Base-by-base conservation (phyloP, 2,888 invertebrate species). In the Papilio gigon region DNA sequence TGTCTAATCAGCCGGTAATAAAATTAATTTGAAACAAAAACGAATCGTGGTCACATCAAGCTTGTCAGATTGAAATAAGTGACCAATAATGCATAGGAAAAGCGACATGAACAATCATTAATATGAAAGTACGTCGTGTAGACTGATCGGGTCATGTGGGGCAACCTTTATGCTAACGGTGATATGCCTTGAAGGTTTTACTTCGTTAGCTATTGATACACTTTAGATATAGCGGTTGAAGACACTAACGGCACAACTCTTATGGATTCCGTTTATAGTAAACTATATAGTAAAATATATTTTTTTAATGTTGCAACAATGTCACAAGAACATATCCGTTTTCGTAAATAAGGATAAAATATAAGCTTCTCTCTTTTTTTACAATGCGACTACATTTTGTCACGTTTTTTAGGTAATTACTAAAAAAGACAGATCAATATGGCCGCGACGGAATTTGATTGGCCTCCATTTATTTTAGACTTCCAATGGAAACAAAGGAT, bases 141-240 rank as follows among this genome's bases (percentile, higher is more conserved):
- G 69, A 65, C 59, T 69, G 71, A 73, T 65, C 71, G 59, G 74
- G 74, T 75, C 74, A 72, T 67, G 76, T 75, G 75, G 74, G 77
- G 76, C 75, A 75, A 75, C 76, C 73, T 78, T 75, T 71, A 72
- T 71, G 72, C 71, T 82, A 84, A 84, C 84, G 83, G 85, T 77
- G 82, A 74, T 56, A 63, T 66, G 69, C 73, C 73, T 71, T 72
- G 71, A 72, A 77, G 76, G 78, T 80, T 79, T 80, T 79, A 77
- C 79, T 74, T 72, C 71, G 73, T 74, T 72, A 75, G 68, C 70
- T 67, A 75, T 73, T 71, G 73, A 71, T 67, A 70, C 71, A 72
- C 68, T 73, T 71, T 37, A 66, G 22, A 37, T n/a, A 37, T 25
- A 44, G 59, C 60, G 59, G 44, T 66, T 66, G 44, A 42, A 53